phyloP scores from a whole-genome alignment of 1,140 invertebrate genomes.

The Drosophila guanche region DNA sequence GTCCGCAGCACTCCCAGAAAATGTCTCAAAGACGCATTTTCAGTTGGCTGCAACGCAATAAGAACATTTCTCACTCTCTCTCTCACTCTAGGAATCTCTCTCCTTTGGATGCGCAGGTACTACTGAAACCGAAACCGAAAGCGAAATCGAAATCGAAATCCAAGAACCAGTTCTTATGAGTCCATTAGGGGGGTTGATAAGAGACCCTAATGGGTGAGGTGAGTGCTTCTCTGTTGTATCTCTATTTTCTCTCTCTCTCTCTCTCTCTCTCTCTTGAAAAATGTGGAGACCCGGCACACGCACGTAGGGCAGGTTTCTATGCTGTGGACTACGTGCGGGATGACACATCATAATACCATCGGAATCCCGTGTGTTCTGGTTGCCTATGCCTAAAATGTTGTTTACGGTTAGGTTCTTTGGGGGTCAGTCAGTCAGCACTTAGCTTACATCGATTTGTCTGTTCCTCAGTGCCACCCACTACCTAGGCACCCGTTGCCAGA shows the following conservation, averaged over 20 bases:
- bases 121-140: constrained; percentile 47
- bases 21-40: constrained; percentile 70
- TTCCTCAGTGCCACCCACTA: constrained; percentile 1
- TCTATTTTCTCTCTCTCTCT: too few species aligned
- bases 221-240: neutral
- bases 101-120: constrained; percentile 62
- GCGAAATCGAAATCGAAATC: constrained; percentile 37
- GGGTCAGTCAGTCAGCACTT: constrained; percentile 54
- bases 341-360: constrained; percentile 59
- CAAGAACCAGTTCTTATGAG: constrained; percentile 36
- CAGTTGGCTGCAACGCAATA: constrained; percentile 47
- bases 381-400: constrained; percentile 28
- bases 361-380: neutral
- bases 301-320: constrained; percentile 63
- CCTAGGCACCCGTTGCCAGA: neutral
- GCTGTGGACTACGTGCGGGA: constrained; percentile 69
- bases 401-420: constrained; percentile 43
- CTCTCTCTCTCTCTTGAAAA: constrained; percentile 19
- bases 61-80: constrained; percentile 8
- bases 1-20: constrained; percentile 10
- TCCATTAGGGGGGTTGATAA: constrained; percentile 56
- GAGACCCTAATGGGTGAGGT: constrained; percentile 15
- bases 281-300: constrained; percentile 18
- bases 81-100: constrained; percentile 8
- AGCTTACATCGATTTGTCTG: constrained; percentile 16